Conservation (phyloP, 2,113 vertebrate genomes). For the Willisornis vidua region DNA sequence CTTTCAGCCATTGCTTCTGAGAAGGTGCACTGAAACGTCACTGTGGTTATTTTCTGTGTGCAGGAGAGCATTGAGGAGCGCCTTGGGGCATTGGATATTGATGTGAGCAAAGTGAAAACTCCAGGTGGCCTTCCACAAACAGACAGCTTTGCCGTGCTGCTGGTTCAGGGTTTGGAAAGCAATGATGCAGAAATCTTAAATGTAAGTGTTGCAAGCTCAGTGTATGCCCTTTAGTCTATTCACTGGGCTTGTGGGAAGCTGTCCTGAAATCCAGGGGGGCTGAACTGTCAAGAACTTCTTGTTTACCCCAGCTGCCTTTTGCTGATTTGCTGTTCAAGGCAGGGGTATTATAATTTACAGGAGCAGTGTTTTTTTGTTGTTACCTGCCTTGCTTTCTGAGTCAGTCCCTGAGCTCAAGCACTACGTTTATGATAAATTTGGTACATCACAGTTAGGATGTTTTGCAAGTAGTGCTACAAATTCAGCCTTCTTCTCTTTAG, state of each 20-base stretch:
- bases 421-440: not conserved
- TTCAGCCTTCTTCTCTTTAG: not conserved
- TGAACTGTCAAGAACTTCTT: not conserved
- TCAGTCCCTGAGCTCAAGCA: not conserved
- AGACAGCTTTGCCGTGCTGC: slow-evolving; percentile 88
- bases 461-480: not conserved
- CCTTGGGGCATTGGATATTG: slow-evolving; percentile 87
- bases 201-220: slow-evolving; percentile 75
- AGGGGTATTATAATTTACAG: not conserved
- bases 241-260: not conserved
- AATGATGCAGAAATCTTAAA: slow-evolving; percentile 88
- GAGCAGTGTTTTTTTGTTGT: not conserved
- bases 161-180: slow-evolving; percentile 95
- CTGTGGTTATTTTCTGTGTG: not conserved
- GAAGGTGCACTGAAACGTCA: not conserved
- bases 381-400: not conserved
- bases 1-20: not conserved
- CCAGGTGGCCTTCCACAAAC: slow-evolving; percentile 84
- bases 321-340: not conserved
- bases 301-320: not conserved
- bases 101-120: slow-evolving; percentile 69
- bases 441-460: not conserved
- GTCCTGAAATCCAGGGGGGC: not conserved
- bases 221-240: not conserved
- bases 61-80: slow-evolving; percentile 92